Evolutionary conservation across 2,797 vertebrate genomes (phyloP), one percentile per base, ranked within the genome.

Genomic region (Galago senegalensis): DNA sequence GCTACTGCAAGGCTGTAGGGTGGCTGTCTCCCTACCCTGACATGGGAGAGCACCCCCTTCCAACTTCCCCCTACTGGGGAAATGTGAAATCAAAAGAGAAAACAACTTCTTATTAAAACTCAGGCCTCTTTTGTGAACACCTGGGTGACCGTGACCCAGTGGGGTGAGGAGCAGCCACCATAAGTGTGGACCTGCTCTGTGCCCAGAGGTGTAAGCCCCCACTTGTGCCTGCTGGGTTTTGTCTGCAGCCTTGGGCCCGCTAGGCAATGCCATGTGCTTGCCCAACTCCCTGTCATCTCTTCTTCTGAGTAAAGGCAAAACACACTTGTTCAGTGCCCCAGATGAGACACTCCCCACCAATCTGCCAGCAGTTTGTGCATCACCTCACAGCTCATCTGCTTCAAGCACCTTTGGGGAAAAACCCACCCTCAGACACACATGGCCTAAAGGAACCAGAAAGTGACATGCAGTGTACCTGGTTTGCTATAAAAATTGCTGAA

Each of bases 401-500:
- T 49, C 46, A 49, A 49, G 46, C 12, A 13, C 77, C 37, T 87
- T 69, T 4, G 7, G 13, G 63, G 49, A 75, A 43, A 81, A 56
- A 4, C n/a, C 14, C 31, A 67, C 17, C 16, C 31, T 7, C 17
- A 9, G 63, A 37, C 21, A 2, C 9, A 18, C 77, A 40, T 25
- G 13, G 7, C 11, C 0, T 3, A 3, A 34, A 40, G 18, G 25
- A 27, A 17, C 37, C 13, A 25, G 23, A 53, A 43, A 34, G 49
- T 12, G 37, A 49, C 21, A 37, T 14, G 8, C 5, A 4, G n/a
- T 6, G 92, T 88, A 99, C 99, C 99, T 95, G 99, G 98, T 97
- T 98, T 99, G 61, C 98, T 98, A 79, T 99, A 99, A 37, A 98
- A 97, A 20, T 97, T 88, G 96, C 97, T 98, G 67, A 99, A 99